Base-by-base conservation (phyloP, 64 coral and sea anemone species). In the Porites australiensis region DNA sequence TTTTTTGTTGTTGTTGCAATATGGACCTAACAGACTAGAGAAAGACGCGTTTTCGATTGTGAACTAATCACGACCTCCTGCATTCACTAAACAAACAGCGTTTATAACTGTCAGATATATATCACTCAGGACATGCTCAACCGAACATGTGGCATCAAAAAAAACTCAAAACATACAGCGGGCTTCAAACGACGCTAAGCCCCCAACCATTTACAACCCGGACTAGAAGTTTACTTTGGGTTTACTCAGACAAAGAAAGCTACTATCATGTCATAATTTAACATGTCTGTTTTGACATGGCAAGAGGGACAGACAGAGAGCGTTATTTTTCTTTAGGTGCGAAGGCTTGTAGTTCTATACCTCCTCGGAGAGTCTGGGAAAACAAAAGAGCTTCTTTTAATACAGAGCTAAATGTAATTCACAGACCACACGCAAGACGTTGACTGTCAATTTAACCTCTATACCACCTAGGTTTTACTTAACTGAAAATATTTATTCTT, bases 161-260 rank as follows among this genome's bases (percentile, higher is more conserved):
- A 37, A 80, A 80, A 68, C 23, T 50, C 8, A 84, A 64, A 68
- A 68, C 63, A 84, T 27, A 84, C 46, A 46, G 58, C 47, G 62
- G 15, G 44, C 43, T 15, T 64, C 58, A 44, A 64, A 50, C 51
- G 46, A n/a, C 59, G 4, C 8, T n/a, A 83, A 83, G 50, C 49
- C 8, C 27, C 9, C 9, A 4, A 78, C 75, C 75, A 64, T 82
- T 65, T 43, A 65, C 81, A 44, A 20, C 57, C 6, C 69, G 47
- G 81, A 68, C 48, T 84, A 37, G 63, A 84, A 67, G 81, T 84
- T 82, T 68, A 84, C 81, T 50, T 68, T 23, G 45, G 81, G 63
- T 20, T 84, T 84, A 84, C 13, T n/a, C 19, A 84, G 19, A 84
- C 81, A 84, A 84, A 69, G 62, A 7, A 83, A 49, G 62, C 81